Conservation (phyloP, 2,797 vertebrate genomes). For the Lepilemur ruficaudatus region DNA sequence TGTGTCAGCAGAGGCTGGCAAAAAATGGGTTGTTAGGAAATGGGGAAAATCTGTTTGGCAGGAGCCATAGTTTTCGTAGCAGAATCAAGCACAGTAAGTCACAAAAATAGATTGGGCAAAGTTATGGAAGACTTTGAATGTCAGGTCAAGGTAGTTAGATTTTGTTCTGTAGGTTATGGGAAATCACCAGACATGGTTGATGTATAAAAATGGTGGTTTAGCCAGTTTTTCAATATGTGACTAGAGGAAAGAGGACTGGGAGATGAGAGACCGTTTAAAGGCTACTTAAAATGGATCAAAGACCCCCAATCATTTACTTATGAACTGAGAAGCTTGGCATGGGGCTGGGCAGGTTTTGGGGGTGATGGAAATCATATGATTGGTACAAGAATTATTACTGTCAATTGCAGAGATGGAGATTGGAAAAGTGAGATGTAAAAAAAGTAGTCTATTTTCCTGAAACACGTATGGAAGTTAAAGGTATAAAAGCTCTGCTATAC, state of each 20-base stretch:
- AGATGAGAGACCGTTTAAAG: not conserved
- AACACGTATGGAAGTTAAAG: not conserved
- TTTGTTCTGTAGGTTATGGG: not conserved
- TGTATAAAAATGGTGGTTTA: not conserved
- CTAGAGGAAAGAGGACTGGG: not conserved
- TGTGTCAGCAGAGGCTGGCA: not conserved
- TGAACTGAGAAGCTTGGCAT: not conserved
- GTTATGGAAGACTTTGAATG: not conserved
- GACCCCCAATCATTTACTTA: too few relatives aligned
- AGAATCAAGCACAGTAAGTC: not conserved
- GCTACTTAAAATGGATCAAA: not conserved
- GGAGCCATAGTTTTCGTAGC: not conserved
- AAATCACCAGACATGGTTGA: not conserved
- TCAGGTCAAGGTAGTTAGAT: not conserved
- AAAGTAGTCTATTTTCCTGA: not conserved
- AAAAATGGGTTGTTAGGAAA: not conserved
- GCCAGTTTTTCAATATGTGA: not conserved
- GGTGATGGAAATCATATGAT: not conserved
- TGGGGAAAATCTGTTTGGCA: not conserved
- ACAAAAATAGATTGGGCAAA: not conserved
- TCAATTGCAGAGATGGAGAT: not conserved
- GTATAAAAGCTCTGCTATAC: not conserved
- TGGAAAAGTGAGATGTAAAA: not conserved
- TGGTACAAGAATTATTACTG: not conserved
- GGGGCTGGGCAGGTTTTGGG: not conserved